Percentiles rank a stretch among this genome's conserved stretches.
Conservation (phyloP, 2,113 vertebrate genomes). For the Dendropsophus ebraccatus region DNA sequence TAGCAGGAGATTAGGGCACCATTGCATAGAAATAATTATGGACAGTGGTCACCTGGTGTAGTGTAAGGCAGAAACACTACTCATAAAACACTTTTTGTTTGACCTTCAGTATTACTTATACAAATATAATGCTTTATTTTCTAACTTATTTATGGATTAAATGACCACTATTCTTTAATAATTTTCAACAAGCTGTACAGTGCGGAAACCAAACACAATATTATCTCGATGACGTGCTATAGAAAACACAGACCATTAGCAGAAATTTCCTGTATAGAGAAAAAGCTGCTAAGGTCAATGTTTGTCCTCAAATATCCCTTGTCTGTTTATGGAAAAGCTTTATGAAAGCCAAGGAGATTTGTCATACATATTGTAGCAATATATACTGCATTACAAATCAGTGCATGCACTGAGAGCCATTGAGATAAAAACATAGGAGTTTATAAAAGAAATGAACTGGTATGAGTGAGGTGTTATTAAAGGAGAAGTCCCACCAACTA, state of each 20-base stretch:
- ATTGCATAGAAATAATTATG: neutral
- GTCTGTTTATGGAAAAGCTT: neutral
- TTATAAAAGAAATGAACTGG: neutral
- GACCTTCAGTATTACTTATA: neutral
- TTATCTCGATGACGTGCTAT: slow-evolving; percentile 46
- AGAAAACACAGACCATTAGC: slow-evolving; percentile 47
- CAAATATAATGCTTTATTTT: slow-evolving; percentile 7
- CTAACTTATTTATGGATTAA: slow-evolving; percentile 10
- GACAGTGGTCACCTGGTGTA: neutral
- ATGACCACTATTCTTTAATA: slow-evolving; percentile 30
- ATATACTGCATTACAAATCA: neutral
- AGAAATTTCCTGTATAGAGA: slow-evolving; percentile 44
- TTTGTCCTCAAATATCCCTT: slow-evolving; percentile 52
- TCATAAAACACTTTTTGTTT: neutral
- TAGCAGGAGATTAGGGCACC: neutral
- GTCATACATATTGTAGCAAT: neutral
- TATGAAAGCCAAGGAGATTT: slow-evolving; percentile 1
- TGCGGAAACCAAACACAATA: slow-evolving; percentile 42
- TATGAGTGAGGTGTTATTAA: neutral
- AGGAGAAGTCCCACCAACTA: too few relatives aligned
- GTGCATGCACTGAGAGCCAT: neutral
- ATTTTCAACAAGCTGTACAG: neutral
- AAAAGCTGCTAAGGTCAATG: slow-evolving; percentile 39
- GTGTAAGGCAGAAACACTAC: neutral
- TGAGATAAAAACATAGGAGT: neutral